These are phyloP conservation scores for Calyptommatus sinebrachiatus DNA, from an alignment of 2,113 vertebrate species.

Conservation along the genomic window DNA sequence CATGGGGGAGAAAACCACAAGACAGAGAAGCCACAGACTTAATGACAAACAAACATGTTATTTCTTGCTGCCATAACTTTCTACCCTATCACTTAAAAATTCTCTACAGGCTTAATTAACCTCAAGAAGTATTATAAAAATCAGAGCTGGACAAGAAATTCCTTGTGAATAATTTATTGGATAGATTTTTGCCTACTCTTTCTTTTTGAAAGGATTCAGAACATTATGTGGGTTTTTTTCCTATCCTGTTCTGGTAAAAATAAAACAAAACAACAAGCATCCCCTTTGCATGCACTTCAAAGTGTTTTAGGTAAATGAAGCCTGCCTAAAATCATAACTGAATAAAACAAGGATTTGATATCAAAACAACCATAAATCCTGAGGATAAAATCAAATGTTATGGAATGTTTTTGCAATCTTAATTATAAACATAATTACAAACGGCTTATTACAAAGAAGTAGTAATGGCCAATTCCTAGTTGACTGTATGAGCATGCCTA, in stretches of 20 bases:
- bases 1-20: background rate
- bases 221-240: background rate
- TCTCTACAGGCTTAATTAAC: constrained; percentile 44
- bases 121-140: constrained; percentile 25
- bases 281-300: no score
- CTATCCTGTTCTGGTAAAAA: background rate
- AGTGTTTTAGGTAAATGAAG: no score
- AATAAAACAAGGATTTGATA: no score
- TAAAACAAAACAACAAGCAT: background rate
- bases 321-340: no score
- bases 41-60: constrained; percentile 30
- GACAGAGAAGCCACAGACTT: constrained; percentile 6
- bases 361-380: no score
- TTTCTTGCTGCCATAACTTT: constrained; percentile 27
- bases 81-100: constrained; percentile 32
- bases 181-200: background rate
- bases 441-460: no score
- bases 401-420: no score
- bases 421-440: no score
- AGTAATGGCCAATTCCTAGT: no score
- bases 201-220: constrained; percentile 7
- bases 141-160: constrained; percentile 24
- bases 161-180: constrained; percentile 23
- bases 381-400: no score
- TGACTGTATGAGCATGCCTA: no score